Percentiles rank a stretch among this genome's conserved stretches.
These are phyloP conservation scores for Gobio occitaniae DNA, from an alignment of 2,797 vertebrate genomes.

Conservation along the genomic window DNA sequence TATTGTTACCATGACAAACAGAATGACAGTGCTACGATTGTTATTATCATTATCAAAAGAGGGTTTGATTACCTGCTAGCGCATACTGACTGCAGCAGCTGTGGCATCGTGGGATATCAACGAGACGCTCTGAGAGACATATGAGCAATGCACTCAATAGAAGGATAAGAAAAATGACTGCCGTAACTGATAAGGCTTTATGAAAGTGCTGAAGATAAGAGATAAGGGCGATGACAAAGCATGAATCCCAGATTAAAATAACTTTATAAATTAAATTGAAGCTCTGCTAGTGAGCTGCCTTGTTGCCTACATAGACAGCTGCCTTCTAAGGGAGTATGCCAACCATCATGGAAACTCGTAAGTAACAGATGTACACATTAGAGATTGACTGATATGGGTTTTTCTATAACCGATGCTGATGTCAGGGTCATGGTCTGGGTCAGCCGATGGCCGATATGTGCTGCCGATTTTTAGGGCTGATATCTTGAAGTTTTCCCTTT, in stretches of 20 bases:
- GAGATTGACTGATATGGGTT: too few species aligned
- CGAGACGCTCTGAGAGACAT: constrained; percentile 33
- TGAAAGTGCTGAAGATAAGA: constrained; percentile 31
- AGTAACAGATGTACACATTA: not conserved
- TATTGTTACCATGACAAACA: constrained; percentile 51
- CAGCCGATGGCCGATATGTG: too few species aligned
- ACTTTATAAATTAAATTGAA: constrained; percentile 5
- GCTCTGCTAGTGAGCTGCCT: not conserved
- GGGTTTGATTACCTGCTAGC: constrained; percentile 54
- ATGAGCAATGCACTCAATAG: constrained; percentile 36
- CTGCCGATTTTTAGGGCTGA: too few species aligned
- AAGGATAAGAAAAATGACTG: constrained; percentile 26
- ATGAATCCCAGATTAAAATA: constrained; percentile 2
- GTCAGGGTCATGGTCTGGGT: too few species aligned
- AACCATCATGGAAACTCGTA: not conserved
- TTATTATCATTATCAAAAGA: constrained; percentile 52
- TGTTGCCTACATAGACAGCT: not conserved
- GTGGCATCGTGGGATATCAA: constrained; percentile 39
- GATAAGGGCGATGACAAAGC: constrained; percentile 25
- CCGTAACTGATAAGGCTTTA: constrained; percentile 26
- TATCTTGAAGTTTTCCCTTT: too few species aligned
- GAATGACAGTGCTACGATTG: constrained; percentile 31
- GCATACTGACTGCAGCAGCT: constrained; percentile 45
- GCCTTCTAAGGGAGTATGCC: not conserved
- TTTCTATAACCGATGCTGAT: too few species aligned